A percentile compares a stretch with the other conserved stretches of the same genome.
phyloP scores from a whole-genome alignment of 2,888 invertebrate genomes.

The Rhodophaea formosa region DNA sequence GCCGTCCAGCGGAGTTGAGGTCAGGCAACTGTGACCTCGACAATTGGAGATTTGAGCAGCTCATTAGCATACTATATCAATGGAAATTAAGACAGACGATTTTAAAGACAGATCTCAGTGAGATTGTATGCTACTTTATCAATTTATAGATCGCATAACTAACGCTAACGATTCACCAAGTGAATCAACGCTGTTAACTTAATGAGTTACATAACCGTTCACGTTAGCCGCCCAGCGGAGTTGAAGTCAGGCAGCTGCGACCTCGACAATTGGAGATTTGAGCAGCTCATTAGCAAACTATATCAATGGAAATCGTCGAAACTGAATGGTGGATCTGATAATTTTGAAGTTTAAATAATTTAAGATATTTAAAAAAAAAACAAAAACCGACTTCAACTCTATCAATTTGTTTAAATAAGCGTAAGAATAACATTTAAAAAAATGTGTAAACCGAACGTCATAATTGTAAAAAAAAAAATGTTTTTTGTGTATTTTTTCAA shows the following conservation, averaged over 20 bases:
- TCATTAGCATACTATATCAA: background rate
- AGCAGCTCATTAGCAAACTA: background rate
- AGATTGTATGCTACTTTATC: no score
- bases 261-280: background rate
- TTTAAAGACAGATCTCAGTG: no score
- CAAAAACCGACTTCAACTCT: no score
- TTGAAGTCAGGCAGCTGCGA: background rate
- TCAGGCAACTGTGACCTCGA: background rate
- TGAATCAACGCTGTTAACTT: constrained; percentile 7
- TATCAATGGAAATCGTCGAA: background rate
- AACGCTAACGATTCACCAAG: background rate
- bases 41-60: background rate
- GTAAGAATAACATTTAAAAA: no score
- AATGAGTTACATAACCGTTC: constrained; percentile 12
- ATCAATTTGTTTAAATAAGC: no score
- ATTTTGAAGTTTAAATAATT: no score
- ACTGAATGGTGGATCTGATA: no score
- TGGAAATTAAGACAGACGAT: no score
- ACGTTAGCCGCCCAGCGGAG: background rate
- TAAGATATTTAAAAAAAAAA: no score
- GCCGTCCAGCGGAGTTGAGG: background rate
- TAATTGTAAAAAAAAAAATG: no score
- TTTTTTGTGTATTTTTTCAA: no score
- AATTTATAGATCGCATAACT: background rate
- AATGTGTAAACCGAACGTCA: no score